Evolutionary conservation across 2,113 vertebrate genomes (phyloP), one percentile per base, ranked within the genome.

Genomic region (Craseonycteris thonglongyai): DNA sequence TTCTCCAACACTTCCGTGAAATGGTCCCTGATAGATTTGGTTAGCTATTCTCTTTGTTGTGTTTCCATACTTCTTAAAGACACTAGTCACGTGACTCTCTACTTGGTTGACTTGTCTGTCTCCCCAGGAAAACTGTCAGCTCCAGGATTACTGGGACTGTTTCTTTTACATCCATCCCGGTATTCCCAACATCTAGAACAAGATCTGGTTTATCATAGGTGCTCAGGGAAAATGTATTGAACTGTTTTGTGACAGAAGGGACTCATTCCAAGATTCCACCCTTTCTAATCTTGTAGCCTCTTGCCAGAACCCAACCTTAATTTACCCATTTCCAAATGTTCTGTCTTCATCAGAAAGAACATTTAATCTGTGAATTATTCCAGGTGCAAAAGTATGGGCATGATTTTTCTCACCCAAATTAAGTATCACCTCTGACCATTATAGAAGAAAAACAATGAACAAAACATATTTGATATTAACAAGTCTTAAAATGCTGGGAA

Each of bases 1-100:
- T 94, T 90, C 54, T 85, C 59, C 30, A 88, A 66, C 74, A 91
- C 63, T 61, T 95, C 82, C 84, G 75, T 69, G 58, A 61, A 72
- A 74, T n/a, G 0, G 0, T 42, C 51, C 33, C 38, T 35, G 40
- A 88, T 42, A 63, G 30, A 45, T 86, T 59, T 35, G 47, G 47
- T 80, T 74, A 71, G 58, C 45, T 2, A 18, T 22, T 68, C 28
- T 71, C 74, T 66, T 66, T 69, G 63, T 26, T 81, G 8, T n/a
- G 30, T 93, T 85, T 82, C 49, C 56, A 28, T 15, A 51, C 1
- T 7, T 54, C 63, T 45, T 63, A 51, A 42, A 33, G 47, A 76
- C 40, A 76, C 6, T n/a, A 13, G 40, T 49, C 88, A 45, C 56
- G 16, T 6, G 18, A 72, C 49, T 45, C 40, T 87, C 26, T 28